Conservation (phyloP, 2,113 vertebrate genomes). For the Chaetodon auriga region DNA sequence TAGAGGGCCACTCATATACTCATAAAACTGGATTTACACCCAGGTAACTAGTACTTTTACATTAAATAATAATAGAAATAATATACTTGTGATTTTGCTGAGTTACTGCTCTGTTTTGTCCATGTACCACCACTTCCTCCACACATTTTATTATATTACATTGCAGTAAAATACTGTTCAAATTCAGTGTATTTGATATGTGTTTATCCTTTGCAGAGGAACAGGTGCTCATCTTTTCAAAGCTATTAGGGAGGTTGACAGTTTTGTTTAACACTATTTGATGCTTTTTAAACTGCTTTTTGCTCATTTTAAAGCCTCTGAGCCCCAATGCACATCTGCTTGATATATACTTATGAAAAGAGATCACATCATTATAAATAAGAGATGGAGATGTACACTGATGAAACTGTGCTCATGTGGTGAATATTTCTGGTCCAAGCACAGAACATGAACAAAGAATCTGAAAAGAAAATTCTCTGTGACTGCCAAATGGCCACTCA, state of each 20-base stretch:
- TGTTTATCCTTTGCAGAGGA: background rate
- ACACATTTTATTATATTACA: too few relatives aligned
- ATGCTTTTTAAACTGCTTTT: background rate
- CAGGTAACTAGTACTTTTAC: too few relatives aligned
- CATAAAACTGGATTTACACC: too few relatives aligned
- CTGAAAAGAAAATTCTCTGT: constrained; percentile 58
- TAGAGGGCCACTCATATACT: too few relatives aligned
- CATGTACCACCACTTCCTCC: too few relatives aligned
- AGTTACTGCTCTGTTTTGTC: too few relatives aligned
- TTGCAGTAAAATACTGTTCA: too few relatives aligned
- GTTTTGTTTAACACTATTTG: background rate
- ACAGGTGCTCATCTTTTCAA: background rate
- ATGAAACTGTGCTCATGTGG: background rate
- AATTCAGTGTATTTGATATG: background rate
- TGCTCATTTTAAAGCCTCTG: constrained; percentile 2
- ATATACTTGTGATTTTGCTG: too few relatives aligned
- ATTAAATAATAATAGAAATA: too few relatives aligned
- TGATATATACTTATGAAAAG: constrained; percentile 9
- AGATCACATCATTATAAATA: background rate
- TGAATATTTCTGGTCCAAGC: constrained; percentile 29
- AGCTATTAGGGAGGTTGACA: background rate
- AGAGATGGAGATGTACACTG: constrained; percentile 11
- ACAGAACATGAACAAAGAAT: constrained; percentile 62
- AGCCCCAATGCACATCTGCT: constrained; percentile 7
- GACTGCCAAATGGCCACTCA: constrained; percentile 77